Evolutionary conservation across 2,113 vertebrate genomes (phyloP).

Genomic region (Lipophrys pholis): DNA sequence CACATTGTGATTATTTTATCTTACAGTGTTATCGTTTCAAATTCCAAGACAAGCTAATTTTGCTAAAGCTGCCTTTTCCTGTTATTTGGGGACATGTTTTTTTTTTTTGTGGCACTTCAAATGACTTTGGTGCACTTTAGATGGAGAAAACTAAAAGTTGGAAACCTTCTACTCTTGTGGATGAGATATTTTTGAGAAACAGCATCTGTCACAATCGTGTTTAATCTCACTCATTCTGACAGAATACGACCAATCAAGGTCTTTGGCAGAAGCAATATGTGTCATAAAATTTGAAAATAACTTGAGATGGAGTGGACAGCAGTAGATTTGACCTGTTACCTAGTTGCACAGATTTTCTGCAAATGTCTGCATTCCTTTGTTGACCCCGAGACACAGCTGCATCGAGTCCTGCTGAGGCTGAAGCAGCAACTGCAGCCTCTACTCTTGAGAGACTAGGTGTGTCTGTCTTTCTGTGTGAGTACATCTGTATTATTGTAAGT

Average conservation of each 20-base stretch:
- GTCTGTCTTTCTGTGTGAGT: not conserved
- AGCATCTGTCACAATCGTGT: not conserved
- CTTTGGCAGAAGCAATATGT: not conserved
- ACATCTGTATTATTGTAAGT: not conserved
- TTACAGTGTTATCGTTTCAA: constrained; percentile 13
- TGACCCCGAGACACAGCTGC: constrained; percentile 62
- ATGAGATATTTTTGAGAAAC: not conserved
- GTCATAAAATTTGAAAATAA: too few species aligned
- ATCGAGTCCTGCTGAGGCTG: constrained; percentile 48
- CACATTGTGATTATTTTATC: constrained; percentile 17
- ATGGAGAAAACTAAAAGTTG: not conserved
- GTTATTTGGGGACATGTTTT: not conserved
- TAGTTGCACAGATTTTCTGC: constrained; percentile 52
- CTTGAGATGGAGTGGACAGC: not conserved
- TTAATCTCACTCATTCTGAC: not conserved
- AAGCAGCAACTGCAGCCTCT: constrained; percentile 24
- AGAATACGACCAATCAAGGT: not conserved
- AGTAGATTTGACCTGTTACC: constrained; percentile 56
- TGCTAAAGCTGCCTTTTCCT: not conserved
- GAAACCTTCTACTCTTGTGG: not conserved
- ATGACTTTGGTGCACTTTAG: not conserved
- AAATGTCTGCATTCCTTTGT: constrained; percentile 59
- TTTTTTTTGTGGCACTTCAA: not conserved
- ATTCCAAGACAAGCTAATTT: not conserved
- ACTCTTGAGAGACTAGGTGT: constrained; percentile 25